Evolutionary conservation across 2,888 invertebrate species (phyloP).

Genomic region (Ophion ellenae): DNA sequence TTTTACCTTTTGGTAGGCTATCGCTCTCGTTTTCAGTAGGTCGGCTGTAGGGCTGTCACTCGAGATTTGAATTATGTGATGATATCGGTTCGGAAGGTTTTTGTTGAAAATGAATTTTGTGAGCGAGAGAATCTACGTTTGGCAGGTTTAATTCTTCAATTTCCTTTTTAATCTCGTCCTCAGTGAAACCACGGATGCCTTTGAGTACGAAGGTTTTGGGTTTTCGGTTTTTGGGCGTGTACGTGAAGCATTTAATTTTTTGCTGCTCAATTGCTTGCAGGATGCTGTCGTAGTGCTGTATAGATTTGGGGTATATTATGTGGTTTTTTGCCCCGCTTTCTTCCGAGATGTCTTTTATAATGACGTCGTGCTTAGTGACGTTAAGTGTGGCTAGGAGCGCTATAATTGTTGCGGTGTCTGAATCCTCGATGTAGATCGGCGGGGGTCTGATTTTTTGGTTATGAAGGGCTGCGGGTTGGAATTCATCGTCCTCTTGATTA

Average conservation of each 20-base stretch:
- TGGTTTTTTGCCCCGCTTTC: neutral
- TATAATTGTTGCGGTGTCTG: neutral
- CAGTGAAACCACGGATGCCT: slow-evolving; percentile 9
- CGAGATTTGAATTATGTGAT: slow-evolving; percentile 36
- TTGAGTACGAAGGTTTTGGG: slow-evolving; percentile 16
- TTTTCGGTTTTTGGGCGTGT: slow-evolving; percentile 7
- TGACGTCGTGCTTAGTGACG: neutral
- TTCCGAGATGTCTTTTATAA: neutral
- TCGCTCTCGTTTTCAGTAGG: neutral
- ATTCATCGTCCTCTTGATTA: neutral
- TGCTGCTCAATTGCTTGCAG: neutral
- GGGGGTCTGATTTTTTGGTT: neutral
- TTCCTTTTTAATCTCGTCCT: slow-evolving; percentile 18
- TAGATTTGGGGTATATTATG: neutral
- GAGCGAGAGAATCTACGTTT: neutral
- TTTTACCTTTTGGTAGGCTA: neutral
- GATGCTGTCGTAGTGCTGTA: neutral
- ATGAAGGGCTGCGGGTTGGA: no score
- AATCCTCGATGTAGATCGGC: neutral
- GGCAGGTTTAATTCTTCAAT: neutral
- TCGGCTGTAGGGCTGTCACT: slow-evolving; percentile 6
- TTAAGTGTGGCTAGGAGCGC: neutral
- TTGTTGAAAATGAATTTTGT: neutral
- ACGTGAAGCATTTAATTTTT: slow-evolving; percentile 2
- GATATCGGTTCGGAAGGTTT: neutral